These are phyloP conservation scores for Rhabdomys dilectus DNA, from an alignment of 2,113 vertebrate species.

Conservation along the genomic window DNA sequence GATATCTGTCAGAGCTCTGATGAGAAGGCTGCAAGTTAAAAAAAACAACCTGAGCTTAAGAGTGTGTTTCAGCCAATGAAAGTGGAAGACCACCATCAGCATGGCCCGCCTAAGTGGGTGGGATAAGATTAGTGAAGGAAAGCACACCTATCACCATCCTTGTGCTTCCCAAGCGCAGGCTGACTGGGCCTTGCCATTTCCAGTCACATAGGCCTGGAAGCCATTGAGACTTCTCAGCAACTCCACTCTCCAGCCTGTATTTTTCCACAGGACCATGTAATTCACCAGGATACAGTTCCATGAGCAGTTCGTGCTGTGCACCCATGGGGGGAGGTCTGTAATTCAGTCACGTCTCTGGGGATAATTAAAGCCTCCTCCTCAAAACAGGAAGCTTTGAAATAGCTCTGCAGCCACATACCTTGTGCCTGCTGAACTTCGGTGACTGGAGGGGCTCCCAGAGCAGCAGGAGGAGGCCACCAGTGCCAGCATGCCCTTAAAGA, in stretches of 20 bases:
- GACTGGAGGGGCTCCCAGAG: background rate
- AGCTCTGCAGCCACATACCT: background rate
- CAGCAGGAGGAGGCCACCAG: background rate
- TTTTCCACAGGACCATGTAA: conserved; percentile 58
- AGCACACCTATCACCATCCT: background rate
- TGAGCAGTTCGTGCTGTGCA: background rate
- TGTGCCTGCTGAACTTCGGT: background rate
- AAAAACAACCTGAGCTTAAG: background rate
- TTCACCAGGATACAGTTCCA: conserved; percentile 64
- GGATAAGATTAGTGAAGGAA: background rate
- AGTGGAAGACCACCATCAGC: rapidly evolving
- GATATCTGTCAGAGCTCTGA: too few species aligned
- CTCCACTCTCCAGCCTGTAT: background rate
- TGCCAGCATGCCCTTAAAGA: background rate
- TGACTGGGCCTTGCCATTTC: rapidly evolving
- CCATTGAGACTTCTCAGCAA: background rate
- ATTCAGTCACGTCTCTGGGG: conserved; percentile 56
- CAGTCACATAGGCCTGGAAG: background rate
- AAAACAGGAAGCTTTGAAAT: conserved; percentile 43
- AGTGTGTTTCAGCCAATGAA: background rate
- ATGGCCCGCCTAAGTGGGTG: rapidly evolving
- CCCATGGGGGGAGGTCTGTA: background rate
- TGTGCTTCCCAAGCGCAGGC: rapidly evolving
- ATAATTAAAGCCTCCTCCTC: conserved; percentile 57
- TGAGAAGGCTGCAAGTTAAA: background rate